Conservation (phyloP, 2,113 vertebrate species). For the Chaetura pelagica region DNA sequence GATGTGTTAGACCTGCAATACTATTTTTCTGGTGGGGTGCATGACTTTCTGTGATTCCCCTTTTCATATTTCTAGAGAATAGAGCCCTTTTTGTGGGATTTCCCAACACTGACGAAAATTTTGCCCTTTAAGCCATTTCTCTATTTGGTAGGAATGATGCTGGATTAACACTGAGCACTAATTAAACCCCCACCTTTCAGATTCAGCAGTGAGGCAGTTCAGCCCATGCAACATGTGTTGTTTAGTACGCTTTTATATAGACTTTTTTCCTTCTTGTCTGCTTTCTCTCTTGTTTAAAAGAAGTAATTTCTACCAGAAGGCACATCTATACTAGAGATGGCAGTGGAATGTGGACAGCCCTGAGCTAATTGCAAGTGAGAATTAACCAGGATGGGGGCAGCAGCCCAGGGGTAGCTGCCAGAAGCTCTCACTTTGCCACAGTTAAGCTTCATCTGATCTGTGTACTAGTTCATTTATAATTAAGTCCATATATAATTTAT, state of each 20-base stretch:
- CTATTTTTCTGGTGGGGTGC: background rate
- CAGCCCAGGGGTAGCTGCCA: background rate
- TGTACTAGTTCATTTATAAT: background rate
- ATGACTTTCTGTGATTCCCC: background rate
- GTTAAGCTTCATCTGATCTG: background rate
- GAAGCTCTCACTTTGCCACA: background rate
- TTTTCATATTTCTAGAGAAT: too few relatives aligned
- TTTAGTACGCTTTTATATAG: background rate
- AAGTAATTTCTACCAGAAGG: background rate
- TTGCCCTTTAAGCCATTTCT: background rate
- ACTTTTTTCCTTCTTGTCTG: background rate
- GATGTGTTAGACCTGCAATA: background rate
- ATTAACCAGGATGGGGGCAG: background rate
- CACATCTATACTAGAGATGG: background rate
- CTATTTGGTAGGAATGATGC: accelerated
- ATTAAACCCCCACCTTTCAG: background rate
- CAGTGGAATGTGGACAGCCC: background rate
- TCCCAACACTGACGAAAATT: background rate
- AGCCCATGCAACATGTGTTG: background rate
- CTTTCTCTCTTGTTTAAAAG: background rate
- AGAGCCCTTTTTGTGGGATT: background rate
- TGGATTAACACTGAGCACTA: accelerated
- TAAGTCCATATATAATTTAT: background rate
- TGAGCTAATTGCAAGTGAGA: background rate
- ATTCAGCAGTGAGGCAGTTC: accelerated